Evolutionary conservation across 1,140 invertebrate species (phyloP).

Genomic region (Chymomyza costata): DNA sequence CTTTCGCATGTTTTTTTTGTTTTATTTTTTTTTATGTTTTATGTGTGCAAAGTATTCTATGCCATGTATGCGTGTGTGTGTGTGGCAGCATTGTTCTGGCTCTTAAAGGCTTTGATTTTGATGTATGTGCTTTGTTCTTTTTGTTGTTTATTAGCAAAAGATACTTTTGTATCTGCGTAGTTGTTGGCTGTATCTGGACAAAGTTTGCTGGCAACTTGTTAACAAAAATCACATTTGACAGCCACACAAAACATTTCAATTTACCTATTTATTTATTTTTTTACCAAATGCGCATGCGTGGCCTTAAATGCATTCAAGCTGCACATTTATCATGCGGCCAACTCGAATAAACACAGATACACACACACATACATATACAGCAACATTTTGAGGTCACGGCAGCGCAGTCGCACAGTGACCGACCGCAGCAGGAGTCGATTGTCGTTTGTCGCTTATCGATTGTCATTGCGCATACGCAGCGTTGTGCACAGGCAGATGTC

Average conservation of each 20-base stretch:
- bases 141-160: slow-evolving; percentile 18
- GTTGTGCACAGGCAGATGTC: slow-evolving; percentile 27
- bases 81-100: slow-evolving; percentile 28
- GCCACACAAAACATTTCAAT: slow-evolving; percentile 38
- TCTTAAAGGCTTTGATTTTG: slow-evolving; percentile 46
- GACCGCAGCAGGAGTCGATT: no score
- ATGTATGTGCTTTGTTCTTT: no score
- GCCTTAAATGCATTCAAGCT: neutral
- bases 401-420: neutral
- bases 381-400: slow-evolving; percentile 51
- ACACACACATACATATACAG: slow-evolving; percentile 15
- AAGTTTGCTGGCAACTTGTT: slow-evolving; percentile 26
- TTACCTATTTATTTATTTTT: slow-evolving; percentile 20
- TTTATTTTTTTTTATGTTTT: slow-evolving; percentile 5
- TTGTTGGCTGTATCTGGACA: no score
- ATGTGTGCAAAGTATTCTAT: neutral
- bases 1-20: slow-evolving; percentile 57
- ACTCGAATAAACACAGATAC: no score
- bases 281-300: slow-evolving; percentile 64
- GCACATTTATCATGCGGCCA: neutral
- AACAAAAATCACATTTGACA: slow-evolving; percentile 64
- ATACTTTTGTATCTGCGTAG: neutral
- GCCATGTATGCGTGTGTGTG: neutral
- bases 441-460: neutral
- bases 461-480: slow-evolving; percentile 48